Conservation (phyloP, 1,140 invertebrate genomes). For the Pogonomyrmex californicus region DNA sequence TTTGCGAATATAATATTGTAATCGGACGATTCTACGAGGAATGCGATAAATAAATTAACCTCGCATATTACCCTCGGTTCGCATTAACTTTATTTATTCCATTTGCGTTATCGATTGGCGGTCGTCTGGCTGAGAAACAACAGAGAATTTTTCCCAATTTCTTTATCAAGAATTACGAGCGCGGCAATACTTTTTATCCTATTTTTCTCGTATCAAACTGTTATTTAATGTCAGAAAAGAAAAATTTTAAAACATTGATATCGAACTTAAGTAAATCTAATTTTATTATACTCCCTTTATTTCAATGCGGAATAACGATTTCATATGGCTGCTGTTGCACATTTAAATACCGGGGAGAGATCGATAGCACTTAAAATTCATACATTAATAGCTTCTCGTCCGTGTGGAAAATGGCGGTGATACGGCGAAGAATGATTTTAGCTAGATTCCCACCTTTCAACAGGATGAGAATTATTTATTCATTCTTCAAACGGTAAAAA, state of each 20-base stretch:
- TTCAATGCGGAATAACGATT: background rate
- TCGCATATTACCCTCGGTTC: too few species aligned
- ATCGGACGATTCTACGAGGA: background rate
- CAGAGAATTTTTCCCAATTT: background rate
- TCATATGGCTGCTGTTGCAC: background rate
- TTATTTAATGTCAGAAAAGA: background rate
- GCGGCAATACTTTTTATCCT: background rate
- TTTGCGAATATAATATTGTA: background rate
- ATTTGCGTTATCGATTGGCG: background rate
- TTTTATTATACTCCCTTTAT: background rate
- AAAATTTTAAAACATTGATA: background rate
- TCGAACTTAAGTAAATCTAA: background rate
- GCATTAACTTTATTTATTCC: background rate
- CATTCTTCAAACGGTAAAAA: background rate
- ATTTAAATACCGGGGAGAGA: constrained; percentile 12
- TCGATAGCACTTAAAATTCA: background rate
- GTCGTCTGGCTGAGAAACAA: background rate
- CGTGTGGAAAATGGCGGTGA: background rate
- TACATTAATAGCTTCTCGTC: background rate
- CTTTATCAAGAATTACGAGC: background rate
- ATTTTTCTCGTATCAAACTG: background rate
- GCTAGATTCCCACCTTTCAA: background rate
- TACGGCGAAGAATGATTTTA: background rate
- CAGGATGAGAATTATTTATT: constrained; percentile 32
- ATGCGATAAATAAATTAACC: constrained; percentile 19